These are phyloP conservation scores for Porites australiensis DNA, from an alignment of 64 coral and sea anemone species.

Conservation along the genomic window DNA sequence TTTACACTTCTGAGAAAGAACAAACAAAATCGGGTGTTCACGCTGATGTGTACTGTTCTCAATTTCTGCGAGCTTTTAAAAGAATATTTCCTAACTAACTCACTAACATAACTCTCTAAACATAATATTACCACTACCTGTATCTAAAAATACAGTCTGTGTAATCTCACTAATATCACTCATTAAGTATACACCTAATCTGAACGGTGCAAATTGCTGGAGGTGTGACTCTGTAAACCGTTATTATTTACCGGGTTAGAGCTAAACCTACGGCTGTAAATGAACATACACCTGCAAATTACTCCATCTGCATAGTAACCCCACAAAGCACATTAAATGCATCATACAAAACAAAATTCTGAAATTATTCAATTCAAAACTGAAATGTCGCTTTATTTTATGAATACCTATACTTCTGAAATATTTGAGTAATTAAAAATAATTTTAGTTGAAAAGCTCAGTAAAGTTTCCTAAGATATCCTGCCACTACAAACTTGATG, in stretches of 20 bases:
- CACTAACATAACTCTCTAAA: slow-evolving; percentile 65
- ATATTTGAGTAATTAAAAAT: slow-evolving; percentile 45
- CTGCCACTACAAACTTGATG: slow-evolving; percentile 54
- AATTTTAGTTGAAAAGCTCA: slow-evolving; percentile 49
- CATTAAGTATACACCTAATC: slow-evolving; percentile 60
- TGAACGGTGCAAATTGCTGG: slow-evolving; percentile 21
- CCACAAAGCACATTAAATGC: neutral
- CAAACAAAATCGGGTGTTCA: slow-evolving; percentile 52
- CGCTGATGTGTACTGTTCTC: slow-evolving; percentile 26
- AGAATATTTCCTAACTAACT: slow-evolving; percentile 60
- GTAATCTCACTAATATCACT: slow-evolving; percentile 54
- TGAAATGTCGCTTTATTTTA: slow-evolving; percentile 40
- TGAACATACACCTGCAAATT: slow-evolving; percentile 32
- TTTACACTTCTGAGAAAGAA: slow-evolving; percentile 43
- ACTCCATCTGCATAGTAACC: slow-evolving; percentile 7
- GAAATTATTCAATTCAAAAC: slow-evolving; percentile 57
- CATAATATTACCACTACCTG: slow-evolving; percentile 32
- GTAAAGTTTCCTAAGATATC: slow-evolving; percentile 42
- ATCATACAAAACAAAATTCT: slow-evolving; percentile 42
- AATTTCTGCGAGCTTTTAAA: slow-evolving; percentile 61
- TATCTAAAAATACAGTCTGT: slow-evolving; percentile 52
- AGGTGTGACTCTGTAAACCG: slow-evolving; percentile 28
- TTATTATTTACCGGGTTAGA: slow-evolving; percentile 55
- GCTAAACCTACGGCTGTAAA: slow-evolving; percentile 37
- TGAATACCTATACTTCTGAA: slow-evolving; percentile 60